A percentile compares a stretch with the other conserved stretches of the same genome.
phyloP scores from a whole-genome alignment of 92 coral and sea anemone genomes.

The Isaurus tuberculatus region DNA sequence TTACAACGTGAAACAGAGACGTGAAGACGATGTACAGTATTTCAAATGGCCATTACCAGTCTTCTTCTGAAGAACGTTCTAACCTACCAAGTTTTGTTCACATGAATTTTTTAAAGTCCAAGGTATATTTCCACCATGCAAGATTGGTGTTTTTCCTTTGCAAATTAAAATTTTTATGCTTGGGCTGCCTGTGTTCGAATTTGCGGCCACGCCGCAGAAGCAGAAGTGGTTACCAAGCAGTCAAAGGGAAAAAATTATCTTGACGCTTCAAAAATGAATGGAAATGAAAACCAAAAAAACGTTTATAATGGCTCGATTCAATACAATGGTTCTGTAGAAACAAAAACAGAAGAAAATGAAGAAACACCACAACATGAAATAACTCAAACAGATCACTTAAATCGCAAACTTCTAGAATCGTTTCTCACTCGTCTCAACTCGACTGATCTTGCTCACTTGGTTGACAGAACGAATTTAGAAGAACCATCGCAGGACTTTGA shows the following conservation, averaged over 20 bases:
- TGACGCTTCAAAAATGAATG: slow-evolving; percentile 12
- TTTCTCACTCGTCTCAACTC: slow-evolving; percentile 79
- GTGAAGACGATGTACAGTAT: no score
- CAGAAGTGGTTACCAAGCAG: neutral
- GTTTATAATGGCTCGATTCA: neutral
- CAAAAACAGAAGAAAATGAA: slow-evolving; percentile 44
- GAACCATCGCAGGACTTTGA: slow-evolving; percentile 17
- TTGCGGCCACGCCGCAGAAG: neutral
- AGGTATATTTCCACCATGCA: no score
- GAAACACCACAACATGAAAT: slow-evolving; percentile 64
- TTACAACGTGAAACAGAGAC: no score
- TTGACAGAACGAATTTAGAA: slow-evolving; percentile 24
- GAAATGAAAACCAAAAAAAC: neutral
- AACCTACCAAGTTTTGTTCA: no score
- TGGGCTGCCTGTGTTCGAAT: neutral
- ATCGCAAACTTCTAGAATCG: slow-evolving; percentile 83
- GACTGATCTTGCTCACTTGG: slow-evolving; percentile 14
- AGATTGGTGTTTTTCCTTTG: no score
- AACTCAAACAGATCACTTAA: slow-evolving; percentile 96
- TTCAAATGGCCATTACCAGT: no score
- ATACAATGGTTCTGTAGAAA: slow-evolving; percentile 45
- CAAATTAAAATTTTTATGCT: no score
- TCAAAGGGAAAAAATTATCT: neutral
- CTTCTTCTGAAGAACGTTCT: no score
- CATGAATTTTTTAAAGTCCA: no score